Conservation (phyloP, 2,888 invertebrate genomes). For the Amphipyra tragopoginis region DNA sequence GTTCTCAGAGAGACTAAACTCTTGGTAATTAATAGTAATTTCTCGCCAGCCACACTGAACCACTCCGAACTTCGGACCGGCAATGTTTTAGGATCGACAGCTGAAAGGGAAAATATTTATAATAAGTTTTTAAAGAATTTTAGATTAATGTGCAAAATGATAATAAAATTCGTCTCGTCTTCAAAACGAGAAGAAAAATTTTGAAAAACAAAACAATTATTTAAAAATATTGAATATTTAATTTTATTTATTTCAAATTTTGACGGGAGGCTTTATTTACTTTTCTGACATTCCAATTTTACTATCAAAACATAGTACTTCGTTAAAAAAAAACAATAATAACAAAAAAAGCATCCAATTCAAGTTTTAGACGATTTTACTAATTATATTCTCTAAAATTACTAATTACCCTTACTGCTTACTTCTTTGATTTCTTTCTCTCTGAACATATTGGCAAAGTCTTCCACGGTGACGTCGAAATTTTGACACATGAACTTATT, state of each 20-base stretch:
- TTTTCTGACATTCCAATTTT: conserved; percentile 9
- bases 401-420: conserved; percentile 84
- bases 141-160: neutral
- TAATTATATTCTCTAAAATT: conserved; percentile 71
- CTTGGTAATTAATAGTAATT: conserved; percentile 85
- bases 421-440: conserved; percentile 73
- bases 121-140: neutral
- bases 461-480: conserved; percentile 61
- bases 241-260: too few species aligned
- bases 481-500: conserved; percentile 71
- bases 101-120: conserved; percentile 54
- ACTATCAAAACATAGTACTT: too few species aligned
- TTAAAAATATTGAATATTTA: neutral
- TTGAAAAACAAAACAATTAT: conserved; percentile 31
- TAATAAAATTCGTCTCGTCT: neutral
- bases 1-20: conserved; percentile 88
- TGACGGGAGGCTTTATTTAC: neutral
- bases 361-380: conserved; percentile 43
- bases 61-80: conserved; percentile 86
- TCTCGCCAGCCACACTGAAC: conserved; percentile 90
- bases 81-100: conserved; percentile 64
- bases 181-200: conserved; percentile 17
- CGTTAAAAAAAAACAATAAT: neutral
- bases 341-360: conserved; percentile 31
- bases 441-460: conserved; percentile 72